A percentile compares a stretch with the other conserved stretches of the same genome.
Conservation (phyloP, 2,888 invertebrate genomes). For the Lasioglossum malachurum region DNA sequence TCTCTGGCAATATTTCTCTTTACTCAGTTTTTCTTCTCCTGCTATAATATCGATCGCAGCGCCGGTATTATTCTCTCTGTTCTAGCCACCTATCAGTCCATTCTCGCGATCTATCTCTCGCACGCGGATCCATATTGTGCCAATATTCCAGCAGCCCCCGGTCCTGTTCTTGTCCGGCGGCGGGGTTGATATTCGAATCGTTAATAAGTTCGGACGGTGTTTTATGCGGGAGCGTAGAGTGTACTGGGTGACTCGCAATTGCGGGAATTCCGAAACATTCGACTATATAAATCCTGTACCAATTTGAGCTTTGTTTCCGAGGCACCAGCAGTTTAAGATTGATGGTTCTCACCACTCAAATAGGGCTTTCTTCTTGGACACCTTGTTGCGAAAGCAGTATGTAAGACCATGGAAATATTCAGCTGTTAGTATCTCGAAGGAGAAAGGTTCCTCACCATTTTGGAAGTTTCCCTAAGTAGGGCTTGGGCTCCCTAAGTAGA, state of each 20-base stretch:
- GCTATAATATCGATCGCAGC: constrained; percentile 38
- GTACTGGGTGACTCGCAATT: neutral
- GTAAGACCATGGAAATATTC: neutral
- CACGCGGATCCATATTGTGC: constrained; percentile 39
- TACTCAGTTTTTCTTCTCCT: neutral
- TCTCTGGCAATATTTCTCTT: constrained; percentile 29
- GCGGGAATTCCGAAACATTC: neutral
- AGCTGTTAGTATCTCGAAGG: neutral
- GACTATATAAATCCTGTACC: neutral
- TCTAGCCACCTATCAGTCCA: constrained; percentile 35
- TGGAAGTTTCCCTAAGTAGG: neutral
- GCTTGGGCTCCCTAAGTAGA: too few species aligned
- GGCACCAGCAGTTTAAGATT: neutral
- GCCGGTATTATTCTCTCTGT: constrained; percentile 28
- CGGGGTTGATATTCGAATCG: constrained; percentile 60
- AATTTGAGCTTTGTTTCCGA: neutral
- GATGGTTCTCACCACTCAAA: neutral
- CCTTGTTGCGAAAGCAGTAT: neutral
- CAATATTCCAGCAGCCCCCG: constrained; percentile 47
- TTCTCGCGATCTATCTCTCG: constrained; percentile 39
- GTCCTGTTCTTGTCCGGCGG: constrained; percentile 22
- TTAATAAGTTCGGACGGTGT: constrained; percentile 59
- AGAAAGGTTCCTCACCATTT: neutral
- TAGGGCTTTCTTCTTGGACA: neutral
- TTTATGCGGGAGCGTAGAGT: constrained; percentile 32